Evolutionary conservation across 2,113 vertebrate genomes (phyloP).

Genomic region (Calidris pugnax): DNA sequence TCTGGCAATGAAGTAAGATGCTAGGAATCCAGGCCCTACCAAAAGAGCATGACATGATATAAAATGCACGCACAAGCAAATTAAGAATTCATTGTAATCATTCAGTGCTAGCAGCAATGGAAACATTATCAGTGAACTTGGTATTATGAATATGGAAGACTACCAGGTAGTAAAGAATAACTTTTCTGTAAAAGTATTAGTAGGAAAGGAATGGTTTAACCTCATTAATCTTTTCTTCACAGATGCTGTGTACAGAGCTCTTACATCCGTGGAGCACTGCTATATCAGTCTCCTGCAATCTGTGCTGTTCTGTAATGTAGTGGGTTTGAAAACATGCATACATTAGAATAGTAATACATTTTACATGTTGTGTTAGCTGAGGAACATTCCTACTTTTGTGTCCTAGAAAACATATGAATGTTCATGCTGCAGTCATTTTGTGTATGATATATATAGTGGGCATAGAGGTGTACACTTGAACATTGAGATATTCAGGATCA

Average conservation of each 20-base stretch:
- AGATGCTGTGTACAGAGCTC: neutral
- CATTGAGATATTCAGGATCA: neutral
- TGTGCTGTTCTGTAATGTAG: neutral
- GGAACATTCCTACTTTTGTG: neutral
- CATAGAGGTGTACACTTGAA: neutral
- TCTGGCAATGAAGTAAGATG: neutral
- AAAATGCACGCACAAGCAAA: neutral
- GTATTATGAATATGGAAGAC: neutral
- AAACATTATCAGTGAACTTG: neutral
- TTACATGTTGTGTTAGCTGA: neutral
- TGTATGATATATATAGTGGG: neutral
- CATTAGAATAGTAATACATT: neutral
- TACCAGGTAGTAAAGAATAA: neutral
- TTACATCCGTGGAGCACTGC: neutral
- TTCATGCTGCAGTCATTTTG: neutral
- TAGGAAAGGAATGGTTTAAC: neutral
- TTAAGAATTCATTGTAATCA: neutral
- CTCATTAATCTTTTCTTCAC: neutral
- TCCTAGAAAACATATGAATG: neutral
- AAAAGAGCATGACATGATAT: neutral
- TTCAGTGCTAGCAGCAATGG: neutral
- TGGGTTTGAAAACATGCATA: neutral
- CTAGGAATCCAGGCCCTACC: neutral
- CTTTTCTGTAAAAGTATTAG: neutral
- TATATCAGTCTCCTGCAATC: neutral